These are phyloP conservation scores for Macaca nemestrina DNA, from an alignment of 2,113 vertebrate species.

Conservation along the genomic window DNA sequence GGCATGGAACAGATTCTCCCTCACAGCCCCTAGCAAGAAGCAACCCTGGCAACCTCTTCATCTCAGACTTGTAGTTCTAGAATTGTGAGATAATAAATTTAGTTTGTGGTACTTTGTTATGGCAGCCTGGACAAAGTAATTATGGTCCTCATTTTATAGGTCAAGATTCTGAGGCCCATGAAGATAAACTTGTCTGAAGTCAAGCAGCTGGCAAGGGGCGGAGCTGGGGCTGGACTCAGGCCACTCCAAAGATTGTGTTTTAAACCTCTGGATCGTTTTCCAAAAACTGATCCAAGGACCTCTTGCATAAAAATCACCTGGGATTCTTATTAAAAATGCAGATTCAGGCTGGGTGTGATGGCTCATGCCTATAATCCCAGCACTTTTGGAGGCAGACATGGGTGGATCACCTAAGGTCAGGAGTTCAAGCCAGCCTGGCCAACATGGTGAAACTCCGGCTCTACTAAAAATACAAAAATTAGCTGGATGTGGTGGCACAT, in stretches of 20 bases:
- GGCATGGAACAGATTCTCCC: background rate
- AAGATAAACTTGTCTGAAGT: background rate
- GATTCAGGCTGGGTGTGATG: background rate
- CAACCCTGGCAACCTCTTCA: background rate
- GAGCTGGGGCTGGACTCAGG: background rate
- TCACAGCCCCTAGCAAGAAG: background rate
- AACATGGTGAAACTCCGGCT: too few species aligned
- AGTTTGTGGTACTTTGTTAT: background rate
- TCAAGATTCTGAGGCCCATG: background rate
- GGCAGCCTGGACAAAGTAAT: background rate
- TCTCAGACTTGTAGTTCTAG: background rate
- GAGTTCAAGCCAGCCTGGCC: too few species aligned
- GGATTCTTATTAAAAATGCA: background rate
- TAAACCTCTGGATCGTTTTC: background rate
- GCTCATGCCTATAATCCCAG: too few species aligned
- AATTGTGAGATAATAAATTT: background rate
- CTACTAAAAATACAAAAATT: too few species aligned
- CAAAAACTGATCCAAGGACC: background rate
- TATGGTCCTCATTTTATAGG: background rate
- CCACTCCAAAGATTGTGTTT: background rate
- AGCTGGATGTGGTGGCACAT: rapidly evolving
- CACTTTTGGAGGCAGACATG: too few species aligned
- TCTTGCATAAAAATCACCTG: background rate
- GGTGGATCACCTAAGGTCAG: too few species aligned
- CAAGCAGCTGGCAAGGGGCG: background rate